Evolutionary conservation across 2,797 vertebrate genomes (phyloP).

Genomic region (Lophotriccus pileatus): DNA sequence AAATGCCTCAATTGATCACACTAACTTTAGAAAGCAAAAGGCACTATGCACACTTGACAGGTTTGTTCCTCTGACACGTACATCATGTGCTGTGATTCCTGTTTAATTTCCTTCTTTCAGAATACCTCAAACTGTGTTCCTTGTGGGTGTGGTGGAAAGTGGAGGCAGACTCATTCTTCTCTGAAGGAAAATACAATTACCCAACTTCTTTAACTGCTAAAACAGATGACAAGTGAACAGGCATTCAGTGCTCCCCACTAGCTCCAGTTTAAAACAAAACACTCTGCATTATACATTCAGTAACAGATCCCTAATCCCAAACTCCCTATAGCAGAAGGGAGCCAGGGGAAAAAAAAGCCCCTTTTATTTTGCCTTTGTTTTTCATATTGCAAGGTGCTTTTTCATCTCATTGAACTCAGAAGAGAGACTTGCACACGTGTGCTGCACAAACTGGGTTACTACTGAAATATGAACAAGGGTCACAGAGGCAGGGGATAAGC

Average conservation of each 20-base stretch:
- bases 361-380: background rate
- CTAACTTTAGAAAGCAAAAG: constrained; percentile 35
- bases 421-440: background rate
- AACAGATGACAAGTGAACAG: constrained; percentile 38
- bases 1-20: background rate
- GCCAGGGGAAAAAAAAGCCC: background rate
- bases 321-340: constrained; percentile 20
- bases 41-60: background rate
- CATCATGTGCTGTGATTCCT: background rate
- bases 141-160: constrained; percentile 12
- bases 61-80: constrained; percentile 35
- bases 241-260: background rate
- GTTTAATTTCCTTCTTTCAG: constrained; percentile 18
- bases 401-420: constrained; percentile 19
- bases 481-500: background rate
- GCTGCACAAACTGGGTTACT: background rate
- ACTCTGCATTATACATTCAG: constrained; percentile 25
- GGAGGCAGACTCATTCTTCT: background rate
- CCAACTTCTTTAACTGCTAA: constrained; percentile 21
- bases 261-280: constrained; percentile 33
- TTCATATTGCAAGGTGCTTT: background rate
- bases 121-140: constrained; percentile 8
- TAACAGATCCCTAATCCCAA: constrained; percentile 33
- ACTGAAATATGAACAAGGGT: constrained; percentile 9
- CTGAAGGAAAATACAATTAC: constrained; percentile 45